phyloP scores from a whole-genome alignment of 2,888 invertebrate genomes.

The Sturmia bella region DNA sequence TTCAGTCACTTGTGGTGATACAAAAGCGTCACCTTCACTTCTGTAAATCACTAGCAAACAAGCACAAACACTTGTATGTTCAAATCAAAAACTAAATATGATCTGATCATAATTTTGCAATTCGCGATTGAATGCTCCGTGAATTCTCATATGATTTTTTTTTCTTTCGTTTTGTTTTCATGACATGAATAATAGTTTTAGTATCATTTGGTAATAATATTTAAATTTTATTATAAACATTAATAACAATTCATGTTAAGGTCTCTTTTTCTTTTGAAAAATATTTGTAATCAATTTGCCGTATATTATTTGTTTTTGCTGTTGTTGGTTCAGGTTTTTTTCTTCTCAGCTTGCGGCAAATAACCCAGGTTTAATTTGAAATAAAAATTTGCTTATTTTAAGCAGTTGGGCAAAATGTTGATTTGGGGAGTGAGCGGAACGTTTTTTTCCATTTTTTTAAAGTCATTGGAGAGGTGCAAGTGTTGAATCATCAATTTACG shows the following conservation, averaged over 20 bases:
- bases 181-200: conserved; percentile 68
- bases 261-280: conserved; percentile 22
- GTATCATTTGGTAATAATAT: conserved; percentile 70
- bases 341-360: conserved; percentile 65
- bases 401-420: conserved; percentile 9
- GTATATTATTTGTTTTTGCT: conserved; percentile 22
- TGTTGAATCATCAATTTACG: conserved; percentile 70
- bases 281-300: conserved; percentile 49
- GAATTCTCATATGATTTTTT: conserved; percentile 28
- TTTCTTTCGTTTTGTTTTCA: not conserved
- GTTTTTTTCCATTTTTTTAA: not conserved
- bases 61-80: not conserved
- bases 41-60: not conserved
- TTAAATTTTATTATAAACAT: conserved; percentile 71
- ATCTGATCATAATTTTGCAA: conserved; percentile 47
- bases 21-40: not conserved
- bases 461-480: conserved; percentile 54
- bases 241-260: conserved; percentile 63
- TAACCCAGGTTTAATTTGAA: conserved; percentile 53
- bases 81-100: conserved; percentile 25
- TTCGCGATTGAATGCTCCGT: conserved; percentile 7
- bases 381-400: conserved; percentile 40
- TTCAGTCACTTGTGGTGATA: not conserved
- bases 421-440: conserved; percentile 4
- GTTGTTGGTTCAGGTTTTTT: not conserved